Percentiles rank a stretch among this genome's conserved stretches.
Evolutionary conservation across 1,140 invertebrate species (phyloP).

Genomic region (Drosophila parvula): DNA sequence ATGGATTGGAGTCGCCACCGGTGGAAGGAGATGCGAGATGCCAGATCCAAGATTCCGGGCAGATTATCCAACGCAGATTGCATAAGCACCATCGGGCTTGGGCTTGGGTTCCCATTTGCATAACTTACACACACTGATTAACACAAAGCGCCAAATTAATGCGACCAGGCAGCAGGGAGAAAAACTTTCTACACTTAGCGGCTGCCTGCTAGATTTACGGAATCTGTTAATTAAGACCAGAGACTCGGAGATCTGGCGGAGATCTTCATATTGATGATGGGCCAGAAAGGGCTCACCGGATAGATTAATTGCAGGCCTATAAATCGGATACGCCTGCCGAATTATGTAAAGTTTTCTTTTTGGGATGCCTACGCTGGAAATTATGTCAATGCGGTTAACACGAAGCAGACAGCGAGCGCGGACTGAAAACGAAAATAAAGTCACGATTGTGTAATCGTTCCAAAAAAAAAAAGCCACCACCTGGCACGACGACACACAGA

Average conservation of each 20-base stretch:
- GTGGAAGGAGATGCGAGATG: constrained; percentile 2
- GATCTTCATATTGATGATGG: constrained; percentile 37
- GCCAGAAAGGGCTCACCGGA: not conserved
- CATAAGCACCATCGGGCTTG: constrained; percentile 44
- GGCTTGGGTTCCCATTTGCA: constrained; percentile 61
- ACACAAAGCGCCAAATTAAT: constrained; percentile 61
- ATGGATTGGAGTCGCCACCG: constrained; percentile 1
- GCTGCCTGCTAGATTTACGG: constrained; percentile 24
- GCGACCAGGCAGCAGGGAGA: constrained; percentile 14
- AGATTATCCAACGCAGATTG: constrained; percentile 42
- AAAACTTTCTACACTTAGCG: constrained; percentile 75
- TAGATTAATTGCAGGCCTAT: constrained; percentile 67
- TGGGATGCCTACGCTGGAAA: constrained; percentile 62
- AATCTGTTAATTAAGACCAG: constrained; percentile 66
- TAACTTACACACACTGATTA: constrained; percentile 70
- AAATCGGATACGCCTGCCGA: constrained; percentile 62
- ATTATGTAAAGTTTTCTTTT: constrained; percentile 70
- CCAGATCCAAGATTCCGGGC: constrained; percentile 7
- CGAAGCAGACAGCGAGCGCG: constrained; percentile 39
- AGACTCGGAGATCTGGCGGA: constrained; percentile 24
- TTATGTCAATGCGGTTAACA: constrained; percentile 78
- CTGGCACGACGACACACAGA: constrained; percentile 70
- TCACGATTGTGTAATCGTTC: constrained; percentile 80
- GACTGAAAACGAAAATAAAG: constrained; percentile 57
- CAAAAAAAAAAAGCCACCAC: constrained; percentile 56